Base-by-base conservation (phyloP, 2,797 vertebrate species). In the Dromococcyx pavoninus region DNA sequence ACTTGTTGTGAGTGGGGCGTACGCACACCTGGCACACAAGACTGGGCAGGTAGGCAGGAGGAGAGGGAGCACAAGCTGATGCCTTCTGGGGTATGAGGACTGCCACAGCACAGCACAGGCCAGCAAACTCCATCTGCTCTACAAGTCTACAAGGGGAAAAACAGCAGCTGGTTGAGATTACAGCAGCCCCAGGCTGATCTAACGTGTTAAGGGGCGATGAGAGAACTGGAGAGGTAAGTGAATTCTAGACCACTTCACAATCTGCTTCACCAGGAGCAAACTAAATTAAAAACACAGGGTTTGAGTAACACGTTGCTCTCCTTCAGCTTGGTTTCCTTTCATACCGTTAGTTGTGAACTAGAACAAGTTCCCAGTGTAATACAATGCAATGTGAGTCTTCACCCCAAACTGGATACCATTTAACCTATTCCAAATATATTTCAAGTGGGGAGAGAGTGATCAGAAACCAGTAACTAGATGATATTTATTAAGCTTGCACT, bases 121-220 rank as follows among this genome's bases (percentile, higher is more conserved):
- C 95, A 79, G 64, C 72, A 77, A 74, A 77, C 53, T 80, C 89
- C 88, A 91, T 70, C 91, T 93, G 81, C 8, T 58, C 81, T 74
- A 64, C 57, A 61, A 21, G 53, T 22, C 71, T 37, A 46, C 0
- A 0, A 35, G n/a, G 78, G 53, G 64, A 30, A 75, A 64, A 78
- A 51, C 0, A 88, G 81, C 91, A 95, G 76, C 93, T 92, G 82
- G 62, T 41, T 43, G 87, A 92, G 79, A 94, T 57, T 41, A 75
- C 82, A 81, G 69, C 92, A 94, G 87, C 81, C 84, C 62, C 54
- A 32, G 72, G 89, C 81, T 89, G 86, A 88, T 67, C 32, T 82
- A 89, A 76, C 73, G 41, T 85, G 75, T 73, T 58, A 51, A 24
- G 35, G 75, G 81, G 72, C 43, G 72, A 87, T 30, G 71, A 87